Percentiles rank a stretch among this genome's conserved stretches.
Evolutionary conservation across 2,797 vertebrate genomes (phyloP).

Genomic region (Lacerta agilis): DNA sequence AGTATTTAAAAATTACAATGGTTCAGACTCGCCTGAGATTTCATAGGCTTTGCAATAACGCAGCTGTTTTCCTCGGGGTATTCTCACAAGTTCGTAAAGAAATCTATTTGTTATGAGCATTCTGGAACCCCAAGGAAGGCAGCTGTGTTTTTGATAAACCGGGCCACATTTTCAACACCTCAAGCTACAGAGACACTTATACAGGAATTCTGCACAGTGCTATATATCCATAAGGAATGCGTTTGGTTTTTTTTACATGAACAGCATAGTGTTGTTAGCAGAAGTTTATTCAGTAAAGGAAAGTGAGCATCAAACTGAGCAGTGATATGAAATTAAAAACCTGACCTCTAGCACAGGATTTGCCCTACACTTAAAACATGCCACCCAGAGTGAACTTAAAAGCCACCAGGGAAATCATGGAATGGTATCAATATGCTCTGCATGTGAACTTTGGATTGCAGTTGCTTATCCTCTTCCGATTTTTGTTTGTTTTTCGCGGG

Average conservation of each 20-base stretch:
- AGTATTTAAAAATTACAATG: slow-evolving; percentile 75
- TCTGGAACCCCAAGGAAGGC: slow-evolving; percentile 79
- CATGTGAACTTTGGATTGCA: slow-evolving; percentile 6
- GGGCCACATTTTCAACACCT: slow-evolving; percentile 80
- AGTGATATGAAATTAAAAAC: slow-evolving; percentile 69
- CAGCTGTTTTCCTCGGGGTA: slow-evolving; percentile 82
- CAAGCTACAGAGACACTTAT: slow-evolving; percentile 75
- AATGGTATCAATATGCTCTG: slow-evolving; percentile 35
- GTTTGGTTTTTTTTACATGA: slow-evolving; percentile 71
- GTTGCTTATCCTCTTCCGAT: not conserved
- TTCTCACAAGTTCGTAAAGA: slow-evolving; percentile 74
- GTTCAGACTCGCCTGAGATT: slow-evolving; percentile 71
- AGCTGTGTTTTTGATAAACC: slow-evolving; percentile 81
- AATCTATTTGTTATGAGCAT: slow-evolving; percentile 75
- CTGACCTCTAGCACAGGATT: slow-evolving; percentile 62
- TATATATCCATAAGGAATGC: slow-evolving; percentile 68
- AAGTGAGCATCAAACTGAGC: slow-evolving; percentile 51
- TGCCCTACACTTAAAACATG: slow-evolving; percentile 58
- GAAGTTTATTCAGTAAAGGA: slow-evolving; percentile 53
- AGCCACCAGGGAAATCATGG: slow-evolving; percentile 60
- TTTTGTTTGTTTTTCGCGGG: slow-evolving; percentile 33
- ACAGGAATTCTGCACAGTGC: slow-evolving; percentile 68
- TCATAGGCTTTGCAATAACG: slow-evolving; percentile 75
- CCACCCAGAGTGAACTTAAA: slow-evolving; percentile 58
- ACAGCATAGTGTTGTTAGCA: slow-evolving; percentile 62